phyloP scores from a whole-genome alignment of 2,797 vertebrate species.

The Microhierax caerulescens region DNA sequence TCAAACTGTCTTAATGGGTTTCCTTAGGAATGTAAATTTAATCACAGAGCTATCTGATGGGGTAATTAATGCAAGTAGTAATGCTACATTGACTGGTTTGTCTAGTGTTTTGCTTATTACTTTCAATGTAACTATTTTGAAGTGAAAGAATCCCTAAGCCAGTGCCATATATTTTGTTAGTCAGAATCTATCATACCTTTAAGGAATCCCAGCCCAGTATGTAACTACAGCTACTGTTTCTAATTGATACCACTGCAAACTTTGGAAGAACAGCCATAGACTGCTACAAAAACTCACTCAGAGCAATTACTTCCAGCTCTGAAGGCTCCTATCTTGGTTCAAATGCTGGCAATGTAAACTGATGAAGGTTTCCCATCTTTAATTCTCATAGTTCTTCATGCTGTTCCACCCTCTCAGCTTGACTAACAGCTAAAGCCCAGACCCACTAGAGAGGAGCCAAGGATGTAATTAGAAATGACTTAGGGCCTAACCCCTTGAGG shows the following conservation, averaged over 20 bases:
- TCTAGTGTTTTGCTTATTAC: background rate
- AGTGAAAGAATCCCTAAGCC: background rate
- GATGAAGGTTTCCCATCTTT: background rate
- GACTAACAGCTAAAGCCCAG: background rate
- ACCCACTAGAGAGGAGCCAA: background rate
- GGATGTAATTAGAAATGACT: background rate
- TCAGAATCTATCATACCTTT: background rate
- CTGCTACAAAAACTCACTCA: background rate
- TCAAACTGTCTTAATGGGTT: background rate
- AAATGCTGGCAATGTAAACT: background rate
- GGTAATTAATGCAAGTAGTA: constrained; percentile 4
- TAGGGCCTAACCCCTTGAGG: background rate
- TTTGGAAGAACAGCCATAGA: background rate
- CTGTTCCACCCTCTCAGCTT: background rate
- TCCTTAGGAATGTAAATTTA: constrained; percentile 8
- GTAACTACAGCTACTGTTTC: background rate
- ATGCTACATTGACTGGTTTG: background rate
- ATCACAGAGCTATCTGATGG: background rate
- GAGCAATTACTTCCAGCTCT: background rate
- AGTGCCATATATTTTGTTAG: background rate
- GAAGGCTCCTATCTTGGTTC: background rate
- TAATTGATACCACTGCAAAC: background rate
- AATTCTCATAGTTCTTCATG: background rate
- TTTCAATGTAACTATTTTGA: background rate
- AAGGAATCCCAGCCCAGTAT: background rate